Evolutionary conservation across 2,888 invertebrate species (phyloP).

Genomic region (Clepsis dumicolana): DNA sequence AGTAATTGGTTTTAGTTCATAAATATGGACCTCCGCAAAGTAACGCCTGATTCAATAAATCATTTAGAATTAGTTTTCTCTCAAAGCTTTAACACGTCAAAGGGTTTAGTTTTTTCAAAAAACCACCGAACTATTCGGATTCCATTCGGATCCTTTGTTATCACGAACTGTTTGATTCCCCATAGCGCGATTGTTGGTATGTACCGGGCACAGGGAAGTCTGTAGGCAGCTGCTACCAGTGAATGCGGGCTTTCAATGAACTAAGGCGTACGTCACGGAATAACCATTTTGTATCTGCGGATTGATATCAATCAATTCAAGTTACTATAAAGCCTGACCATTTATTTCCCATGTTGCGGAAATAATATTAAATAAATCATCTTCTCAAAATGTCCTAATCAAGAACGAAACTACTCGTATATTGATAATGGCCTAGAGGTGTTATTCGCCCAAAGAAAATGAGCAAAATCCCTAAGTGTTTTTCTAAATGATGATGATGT

Average conservation of each 20-base stretch:
- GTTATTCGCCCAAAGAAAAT: too few species aligned
- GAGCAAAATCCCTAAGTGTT: too few species aligned
- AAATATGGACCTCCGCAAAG: too few species aligned
- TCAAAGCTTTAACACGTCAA: background rate
- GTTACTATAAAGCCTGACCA: background rate
- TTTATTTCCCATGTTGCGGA: background rate
- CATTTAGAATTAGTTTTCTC: too few species aligned
- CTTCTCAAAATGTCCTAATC: too few species aligned
- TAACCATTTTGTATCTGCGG: background rate
- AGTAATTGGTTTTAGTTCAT: too few species aligned
- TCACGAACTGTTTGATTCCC: conserved; percentile 6
- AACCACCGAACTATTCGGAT: background rate
- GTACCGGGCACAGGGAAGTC: background rate
- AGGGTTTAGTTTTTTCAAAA: background rate
- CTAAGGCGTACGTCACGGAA: background rate
- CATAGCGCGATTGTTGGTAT: conserved; percentile 5
- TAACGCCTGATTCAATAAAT: too few species aligned
- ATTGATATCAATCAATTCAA: background rate
- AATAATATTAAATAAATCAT: too few species aligned
- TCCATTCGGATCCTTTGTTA: background rate
- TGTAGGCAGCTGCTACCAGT: conserved; percentile 46
- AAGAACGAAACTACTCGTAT: too few species aligned
- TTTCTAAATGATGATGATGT: too few species aligned
- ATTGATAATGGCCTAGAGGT: too few species aligned
- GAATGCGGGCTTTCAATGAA: conserved; percentile 36